Conservation (phyloP, 2,888 invertebrate species). For the Tricholauxania praeusta region DNA sequence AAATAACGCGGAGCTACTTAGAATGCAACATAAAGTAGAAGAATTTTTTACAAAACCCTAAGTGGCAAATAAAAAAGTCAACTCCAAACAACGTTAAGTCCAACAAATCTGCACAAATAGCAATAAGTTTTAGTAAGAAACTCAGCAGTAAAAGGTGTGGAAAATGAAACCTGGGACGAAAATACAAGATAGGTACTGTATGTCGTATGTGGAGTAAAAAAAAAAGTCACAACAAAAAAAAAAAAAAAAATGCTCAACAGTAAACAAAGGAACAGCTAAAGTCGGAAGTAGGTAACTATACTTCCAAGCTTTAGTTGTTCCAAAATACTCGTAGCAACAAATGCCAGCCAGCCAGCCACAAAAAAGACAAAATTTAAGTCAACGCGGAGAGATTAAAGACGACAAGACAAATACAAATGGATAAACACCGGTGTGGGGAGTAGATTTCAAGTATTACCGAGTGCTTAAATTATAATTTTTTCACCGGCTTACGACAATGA, state of each 20-base stretch:
- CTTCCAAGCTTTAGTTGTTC: neutral
- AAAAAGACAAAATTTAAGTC: conserved; percentile 36
- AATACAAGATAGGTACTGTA: too few species aligned
- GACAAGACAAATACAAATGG: conserved; percentile 51
- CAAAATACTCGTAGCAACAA: too few species aligned
- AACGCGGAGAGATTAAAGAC: conserved; percentile 49
- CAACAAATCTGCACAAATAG: conserved; percentile 15
- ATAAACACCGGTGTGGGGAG: neutral
- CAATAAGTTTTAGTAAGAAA: conserved; percentile 4
- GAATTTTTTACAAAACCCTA: conserved; percentile 27
- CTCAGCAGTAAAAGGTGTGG: too few species aligned
- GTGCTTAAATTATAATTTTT: conserved; percentile 32
- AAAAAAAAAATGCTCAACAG: neutral
- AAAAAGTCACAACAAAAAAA: neutral
- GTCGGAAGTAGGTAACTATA: neutral
- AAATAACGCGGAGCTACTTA: too few species aligned
- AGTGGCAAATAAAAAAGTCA: conserved; percentile 33
- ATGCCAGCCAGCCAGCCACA: neutral
- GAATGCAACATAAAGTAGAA: neutral
- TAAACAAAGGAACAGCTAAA: neutral
- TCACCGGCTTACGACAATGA: too few species aligned
- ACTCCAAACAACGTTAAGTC: conserved; percentile 18
- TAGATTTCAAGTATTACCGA: neutral
- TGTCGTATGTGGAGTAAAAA: neutral
- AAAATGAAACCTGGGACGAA: too few species aligned